Evolutionary conservation across 2,113 vertebrate species (phyloP).

Genomic region (Danionella cerebrum): DNA sequence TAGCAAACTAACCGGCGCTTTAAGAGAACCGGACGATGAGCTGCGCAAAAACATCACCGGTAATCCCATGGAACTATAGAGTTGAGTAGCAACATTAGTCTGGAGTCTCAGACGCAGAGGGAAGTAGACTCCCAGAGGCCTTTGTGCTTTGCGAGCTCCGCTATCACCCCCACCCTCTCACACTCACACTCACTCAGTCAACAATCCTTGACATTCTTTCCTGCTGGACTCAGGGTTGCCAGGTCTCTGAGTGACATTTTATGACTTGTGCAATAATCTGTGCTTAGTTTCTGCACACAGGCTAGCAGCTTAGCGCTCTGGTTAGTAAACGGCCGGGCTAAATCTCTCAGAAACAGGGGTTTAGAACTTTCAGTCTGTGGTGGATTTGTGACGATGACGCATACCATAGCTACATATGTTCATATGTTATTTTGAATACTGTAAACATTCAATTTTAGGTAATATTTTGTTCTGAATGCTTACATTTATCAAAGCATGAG

Average conservation of each 20-base stretch:
- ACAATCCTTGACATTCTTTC: conserved; percentile 45
- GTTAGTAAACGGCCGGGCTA: neutral
- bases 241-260: conserved; percentile 21
- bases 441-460: too few species aligned
- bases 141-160: conserved; percentile 22
- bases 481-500: too few species aligned
- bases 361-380: too few species aligned
- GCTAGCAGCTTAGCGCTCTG: neutral
- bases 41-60: conserved; percentile 91
- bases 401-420: too few species aligned
- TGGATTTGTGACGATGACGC: too few species aligned
- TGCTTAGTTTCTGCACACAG: neutral
- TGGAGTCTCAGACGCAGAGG: neutral
- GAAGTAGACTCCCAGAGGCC: conserved; percentile 23
- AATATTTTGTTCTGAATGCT: too few species aligned
- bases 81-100: conserved; percentile 9
- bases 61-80: too few species aligned
- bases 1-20: conserved; percentile 68
- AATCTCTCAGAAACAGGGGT: too few species aligned
- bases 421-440: too few species aligned
- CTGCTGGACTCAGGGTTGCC: conserved; percentile 10
- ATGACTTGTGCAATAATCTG: neutral
- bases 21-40: conserved; percentile 77
- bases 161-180: neutral
- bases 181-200: conserved; percentile 23